These are phyloP conservation scores for Macrotis lagotis DNA, from an alignment of 2,113 vertebrate species.

Conservation along the genomic window DNA sequence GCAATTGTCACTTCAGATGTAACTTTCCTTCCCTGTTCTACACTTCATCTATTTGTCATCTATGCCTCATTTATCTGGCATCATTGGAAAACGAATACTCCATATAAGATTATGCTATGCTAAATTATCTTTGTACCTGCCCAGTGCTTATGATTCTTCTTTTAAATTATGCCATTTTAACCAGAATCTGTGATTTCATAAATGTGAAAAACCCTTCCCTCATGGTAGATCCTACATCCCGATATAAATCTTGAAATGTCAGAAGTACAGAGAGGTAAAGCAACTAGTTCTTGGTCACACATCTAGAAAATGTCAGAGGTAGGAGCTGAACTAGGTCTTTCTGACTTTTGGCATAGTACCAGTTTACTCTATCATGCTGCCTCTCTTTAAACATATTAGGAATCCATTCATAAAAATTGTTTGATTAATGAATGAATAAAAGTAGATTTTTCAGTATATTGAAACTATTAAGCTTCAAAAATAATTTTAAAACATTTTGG, in stretches of 20 bases:
- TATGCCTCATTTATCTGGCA: background rate
- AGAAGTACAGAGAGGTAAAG: background rate
- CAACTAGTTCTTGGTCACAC: background rate
- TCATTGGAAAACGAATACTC: background rate
- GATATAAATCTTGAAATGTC: background rate
- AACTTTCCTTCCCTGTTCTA: background rate
- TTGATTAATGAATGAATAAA: background rate
- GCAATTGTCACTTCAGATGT: background rate
- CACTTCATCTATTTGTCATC: background rate
- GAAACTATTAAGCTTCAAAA: background rate
- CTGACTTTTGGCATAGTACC: background rate
- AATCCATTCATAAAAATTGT: background rate
- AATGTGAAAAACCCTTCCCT: background rate
- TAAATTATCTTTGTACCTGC: background rate
- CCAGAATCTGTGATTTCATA: background rate
- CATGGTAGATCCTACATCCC: background rate
- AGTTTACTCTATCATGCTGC: background rate
- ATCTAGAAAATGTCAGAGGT: background rate
- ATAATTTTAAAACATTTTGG: background rate
- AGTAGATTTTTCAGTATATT: background rate
- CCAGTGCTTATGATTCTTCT: background rate
- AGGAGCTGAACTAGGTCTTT: background rate
- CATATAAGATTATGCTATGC: background rate
- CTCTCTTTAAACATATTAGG: background rate
- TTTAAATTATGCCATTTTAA: background rate